A percentile compares a stretch with the other conserved stretches of the same genome.
These are phyloP conservation scores for Tursiops truncatus DNA, from an alignment of 2,113 vertebrate genomes.

Conservation along the genomic window DNA sequence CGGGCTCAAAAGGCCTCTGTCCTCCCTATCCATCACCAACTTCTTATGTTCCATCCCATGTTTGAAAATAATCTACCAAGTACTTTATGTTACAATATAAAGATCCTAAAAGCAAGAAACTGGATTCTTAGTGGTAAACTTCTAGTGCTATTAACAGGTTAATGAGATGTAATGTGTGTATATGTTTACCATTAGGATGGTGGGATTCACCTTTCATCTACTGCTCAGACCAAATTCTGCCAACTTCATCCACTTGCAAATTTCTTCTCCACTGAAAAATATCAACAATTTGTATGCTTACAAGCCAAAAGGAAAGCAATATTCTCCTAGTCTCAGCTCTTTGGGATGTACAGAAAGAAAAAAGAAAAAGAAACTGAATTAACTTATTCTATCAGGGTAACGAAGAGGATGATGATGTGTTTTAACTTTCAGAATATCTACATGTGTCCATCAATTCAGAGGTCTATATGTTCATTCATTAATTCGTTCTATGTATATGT, in stretches of 20 bases:
- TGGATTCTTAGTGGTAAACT: neutral
- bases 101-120: neutral
- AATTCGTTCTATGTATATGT: neutral
- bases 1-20: neutral
- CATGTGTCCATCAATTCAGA: neutral
- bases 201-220: neutral
- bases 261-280: neutral
- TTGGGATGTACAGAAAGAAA: neutral
- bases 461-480: neutral
- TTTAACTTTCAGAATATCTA: neutral
- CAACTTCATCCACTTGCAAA: neutral
- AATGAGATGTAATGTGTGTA: neutral
- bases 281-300: neutral
- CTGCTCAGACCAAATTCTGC: neutral
- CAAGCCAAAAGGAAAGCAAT: neutral
- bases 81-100: neutral
- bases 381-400: neutral
- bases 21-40: neutral
- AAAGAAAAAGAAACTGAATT: neutral
- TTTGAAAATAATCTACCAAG: neutral
- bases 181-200: neutral
- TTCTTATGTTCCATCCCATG: neutral
- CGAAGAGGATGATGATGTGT: neutral
- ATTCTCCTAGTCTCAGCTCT: neutral
- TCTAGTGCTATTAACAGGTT: neutral